Base-by-base conservation (phyloP, 2,888 invertebrate species). In the Synanthedon vespiformis region DNA sequence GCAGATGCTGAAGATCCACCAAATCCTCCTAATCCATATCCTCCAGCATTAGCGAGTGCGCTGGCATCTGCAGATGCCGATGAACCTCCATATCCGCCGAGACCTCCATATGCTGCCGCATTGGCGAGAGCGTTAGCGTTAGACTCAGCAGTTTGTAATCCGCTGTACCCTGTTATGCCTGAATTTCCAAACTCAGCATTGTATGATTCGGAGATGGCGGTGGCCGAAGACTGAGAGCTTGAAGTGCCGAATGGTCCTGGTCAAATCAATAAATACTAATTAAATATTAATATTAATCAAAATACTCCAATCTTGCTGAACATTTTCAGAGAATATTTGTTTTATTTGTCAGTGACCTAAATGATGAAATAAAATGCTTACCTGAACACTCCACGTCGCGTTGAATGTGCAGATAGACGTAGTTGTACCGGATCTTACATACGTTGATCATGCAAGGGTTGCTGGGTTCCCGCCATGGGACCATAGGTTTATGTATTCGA, bases 381-480 rank as follows among this genome's bases (percentile, higher is more conserved):
- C 34, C 34, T 34, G 34, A 34, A 34, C 34, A 34, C 10, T 34
- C 34, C 10, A 34, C 55, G 12, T 65, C 61, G 2, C 50, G 53
- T 1, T 53, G 54, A 3, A 69, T 56, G 48, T 81, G 75, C 3
- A 77, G 53, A 62, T 77, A 84, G 10, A 83, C 82, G 61, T 74
- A 80, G 64, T 84, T 79, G 64, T 75, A 85, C 56, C 67, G 64
- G 53, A 85, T 56, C 54, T 65, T 80, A 71, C 84, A 85, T 3
- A 74, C 56, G 57, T 70, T 61, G n/a, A 74, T 49, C 3, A 57
- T 57, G 62, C 84, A 85, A 0, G 51, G 18, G n/a, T 74, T 65
- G 10, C 65, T 70, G 8, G 77, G 72, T 0, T 69, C 8, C 0
- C 51, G 54, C 73, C 83, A 84, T 1, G 77, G 74, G 51, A 62